Percentiles rank a stretch among this genome's conserved stretches.
These are phyloP conservation scores for Artibeus jamaicensis DNA, from an alignment of 2,797 vertebrate genomes.

Conservation along the genomic window DNA sequence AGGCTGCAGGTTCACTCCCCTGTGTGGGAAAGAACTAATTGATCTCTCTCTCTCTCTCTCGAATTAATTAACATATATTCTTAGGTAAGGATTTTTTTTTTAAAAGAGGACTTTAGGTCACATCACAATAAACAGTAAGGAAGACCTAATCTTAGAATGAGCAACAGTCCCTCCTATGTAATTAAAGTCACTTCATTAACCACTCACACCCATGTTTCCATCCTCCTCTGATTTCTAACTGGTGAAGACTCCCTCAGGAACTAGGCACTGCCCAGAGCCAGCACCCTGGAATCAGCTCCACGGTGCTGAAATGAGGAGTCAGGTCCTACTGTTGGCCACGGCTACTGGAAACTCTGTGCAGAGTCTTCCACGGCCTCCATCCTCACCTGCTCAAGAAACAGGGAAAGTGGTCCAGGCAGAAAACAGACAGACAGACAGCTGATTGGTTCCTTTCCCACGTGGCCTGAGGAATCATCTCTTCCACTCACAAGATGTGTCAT, in stretches of 20 bases:
- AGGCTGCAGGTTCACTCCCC: background rate
- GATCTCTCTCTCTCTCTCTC: background rate
- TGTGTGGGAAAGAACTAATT: background rate
- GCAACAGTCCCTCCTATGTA: background rate
- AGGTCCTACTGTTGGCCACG: background rate
- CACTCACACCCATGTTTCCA: background rate
- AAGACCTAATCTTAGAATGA: background rate
- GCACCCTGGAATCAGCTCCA: background rate
- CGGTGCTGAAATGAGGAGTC: background rate
- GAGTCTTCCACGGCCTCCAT: background rate
- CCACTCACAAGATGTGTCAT: background rate
- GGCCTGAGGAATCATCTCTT: background rate
- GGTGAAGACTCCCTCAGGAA: background rate
- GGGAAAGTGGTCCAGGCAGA: background rate
- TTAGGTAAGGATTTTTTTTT: background rate
- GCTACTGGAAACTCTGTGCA: background rate
- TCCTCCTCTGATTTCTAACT: background rate
- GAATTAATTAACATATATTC: background rate
- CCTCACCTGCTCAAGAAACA: background rate
- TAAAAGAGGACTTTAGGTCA: background rate
- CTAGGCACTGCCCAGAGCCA: background rate
- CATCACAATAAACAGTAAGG: background rate
- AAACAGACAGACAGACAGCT: background rate
- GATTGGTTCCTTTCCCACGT: background rate
- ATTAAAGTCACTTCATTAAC: background rate